Evolutionary conservation across 2,113 vertebrate species (phyloP), one percentile per base, ranked within the genome.

Genomic region (Pedionomus torquatus): DNA sequence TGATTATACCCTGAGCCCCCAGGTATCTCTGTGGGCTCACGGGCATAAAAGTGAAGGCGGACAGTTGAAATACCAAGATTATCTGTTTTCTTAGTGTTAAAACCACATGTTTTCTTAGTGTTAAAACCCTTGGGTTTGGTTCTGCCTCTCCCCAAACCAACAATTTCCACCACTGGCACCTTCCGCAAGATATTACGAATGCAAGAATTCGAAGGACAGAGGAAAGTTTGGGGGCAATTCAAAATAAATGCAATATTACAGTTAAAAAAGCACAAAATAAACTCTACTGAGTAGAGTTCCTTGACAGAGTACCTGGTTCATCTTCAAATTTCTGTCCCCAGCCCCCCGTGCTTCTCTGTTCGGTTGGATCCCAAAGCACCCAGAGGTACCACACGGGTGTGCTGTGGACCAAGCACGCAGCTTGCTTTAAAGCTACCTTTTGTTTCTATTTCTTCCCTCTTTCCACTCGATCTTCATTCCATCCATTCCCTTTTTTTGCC

Each of bases 21-120:
- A 31, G 25, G 15, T 17, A 41, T 65, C 28, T 72, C 25, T 0
- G 0, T 16, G n/a, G 37, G 25, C 10, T 81, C 5, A 0, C 5
- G 49, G 24, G 17, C 43, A 4, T 14, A 72, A 52, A 83, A 14
- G 26, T 52, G 15, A 26, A 84, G 55, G n/a, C 3, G 2, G 55
- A 39, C 25, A 41, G 14, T 0, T 68, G 31, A 58, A 70, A 79
- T 2, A 3, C 35, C n/a, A 69, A 11, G 41, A 20, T n/a, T 17
- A 13, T 3, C 5, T 37, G 33, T 31, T 44, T 92, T 64, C 75
- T 65, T 8, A 1, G 28, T 48, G 35, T 61, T 43, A 57, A 81
- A 48, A 43, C 13, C 19, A 13, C 3, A 5, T 37, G 33, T 31
- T 44, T 92, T 64, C 75, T 65, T 8, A 1, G 28, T 48, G 35